These are phyloP conservation scores for Drosophila pallidifrons DNA, from an alignment of 1,140 invertebrate genomes.

Conservation along the genomic window DNA sequence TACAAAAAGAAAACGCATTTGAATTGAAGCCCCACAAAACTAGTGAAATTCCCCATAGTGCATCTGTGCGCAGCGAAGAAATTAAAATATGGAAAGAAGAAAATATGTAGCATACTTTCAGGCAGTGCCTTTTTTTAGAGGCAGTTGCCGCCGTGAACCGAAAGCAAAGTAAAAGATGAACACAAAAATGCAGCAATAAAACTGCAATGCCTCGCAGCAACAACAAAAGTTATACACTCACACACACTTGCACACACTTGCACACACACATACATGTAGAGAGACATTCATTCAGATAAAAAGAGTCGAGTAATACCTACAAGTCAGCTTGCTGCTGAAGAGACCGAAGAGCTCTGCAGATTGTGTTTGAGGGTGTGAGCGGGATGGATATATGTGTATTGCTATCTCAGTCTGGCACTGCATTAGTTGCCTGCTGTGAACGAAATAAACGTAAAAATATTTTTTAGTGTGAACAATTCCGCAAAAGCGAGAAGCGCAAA, in stretches of 20 bases:
- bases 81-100: constrained; percentile 21
- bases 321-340: background rate
- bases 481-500: constrained; percentile 58
- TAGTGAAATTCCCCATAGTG: background rate
- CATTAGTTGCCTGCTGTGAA: constrained; percentile 80
- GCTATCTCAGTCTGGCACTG: constrained; percentile 61
- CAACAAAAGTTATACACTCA: constrained; percentile 45
- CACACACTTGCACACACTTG: constrained; percentile 35
- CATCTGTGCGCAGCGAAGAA: background rate
- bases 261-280: constrained; percentile 15
- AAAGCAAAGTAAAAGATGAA: constrained; percentile 56
- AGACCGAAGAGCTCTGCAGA: background rate
- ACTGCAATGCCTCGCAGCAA: constrained; percentile 42
- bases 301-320: constrained; percentile 69
- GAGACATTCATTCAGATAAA: constrained; percentile 74
- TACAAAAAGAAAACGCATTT: no score
- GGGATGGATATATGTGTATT: background rate
- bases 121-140: constrained; percentile 46
- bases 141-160: constrained; percentile 23
- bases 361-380: background rate
- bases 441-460: constrained; percentile 81
- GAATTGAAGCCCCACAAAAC: no score
- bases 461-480: constrained; percentile 75
- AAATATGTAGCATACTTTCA: constrained; percentile 69
- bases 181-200: constrained; percentile 53